Evolutionary conservation across 2,113 vertebrate species (phyloP).

Genomic region (Tyto alba): DNA sequence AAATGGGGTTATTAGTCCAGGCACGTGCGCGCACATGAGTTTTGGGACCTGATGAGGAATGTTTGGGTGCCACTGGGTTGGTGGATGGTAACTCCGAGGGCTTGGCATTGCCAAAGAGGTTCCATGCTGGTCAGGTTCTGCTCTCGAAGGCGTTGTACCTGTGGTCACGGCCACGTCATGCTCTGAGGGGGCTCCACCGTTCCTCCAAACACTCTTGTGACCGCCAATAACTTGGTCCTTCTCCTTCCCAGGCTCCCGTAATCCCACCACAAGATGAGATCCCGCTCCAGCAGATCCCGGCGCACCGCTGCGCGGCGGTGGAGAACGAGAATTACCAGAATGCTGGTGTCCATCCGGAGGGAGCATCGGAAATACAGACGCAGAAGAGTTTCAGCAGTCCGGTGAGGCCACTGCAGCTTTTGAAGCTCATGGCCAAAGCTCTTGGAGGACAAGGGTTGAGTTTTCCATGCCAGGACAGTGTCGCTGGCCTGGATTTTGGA

Average conservation of each 20-base stretch:
- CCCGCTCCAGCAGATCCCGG: not conserved
- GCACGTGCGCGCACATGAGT: fast-evolving
- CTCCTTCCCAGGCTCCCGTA: not conserved
- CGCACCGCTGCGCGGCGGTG: fast-evolving
- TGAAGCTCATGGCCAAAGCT: not conserved
- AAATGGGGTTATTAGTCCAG: not conserved
- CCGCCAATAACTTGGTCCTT: too few species aligned
- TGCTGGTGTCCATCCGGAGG: fast-evolving
- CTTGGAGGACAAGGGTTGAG: not conserved
- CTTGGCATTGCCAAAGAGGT: not conserved
- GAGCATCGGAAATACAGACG: too few species aligned
- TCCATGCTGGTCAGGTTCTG: not conserved
- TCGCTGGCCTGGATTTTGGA: not conserved
- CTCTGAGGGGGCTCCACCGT: not conserved
- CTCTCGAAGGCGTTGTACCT: too few species aligned
- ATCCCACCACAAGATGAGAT: not conserved
- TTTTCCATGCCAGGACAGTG: too few species aligned
- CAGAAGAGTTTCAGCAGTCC: not conserved
- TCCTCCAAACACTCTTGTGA: not conserved
- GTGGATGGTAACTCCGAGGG: not conserved
- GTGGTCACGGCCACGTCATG: fast-evolving
- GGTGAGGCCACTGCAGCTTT: not conserved
- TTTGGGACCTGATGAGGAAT: too few species aligned
- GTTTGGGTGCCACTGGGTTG: not conserved
- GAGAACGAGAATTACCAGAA: not conserved